These are phyloP conservation scores for Cephus pulcher DNA, from an alignment of 2,888 invertebrate genomes.

Conservation along the genomic window DNA sequence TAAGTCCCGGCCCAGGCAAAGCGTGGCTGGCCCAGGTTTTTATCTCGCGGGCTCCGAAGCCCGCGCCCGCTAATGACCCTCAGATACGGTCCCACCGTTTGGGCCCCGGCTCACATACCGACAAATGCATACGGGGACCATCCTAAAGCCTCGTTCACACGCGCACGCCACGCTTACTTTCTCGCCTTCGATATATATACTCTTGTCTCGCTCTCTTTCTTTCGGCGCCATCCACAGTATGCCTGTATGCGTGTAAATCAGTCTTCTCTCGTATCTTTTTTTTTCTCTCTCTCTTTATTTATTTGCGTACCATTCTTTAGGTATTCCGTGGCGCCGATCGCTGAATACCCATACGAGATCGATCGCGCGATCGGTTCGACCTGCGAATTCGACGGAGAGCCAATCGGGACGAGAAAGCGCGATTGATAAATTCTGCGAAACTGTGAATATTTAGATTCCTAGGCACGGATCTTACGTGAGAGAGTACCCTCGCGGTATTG, in stretches of 20 bases:
- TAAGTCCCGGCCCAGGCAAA: constrained; percentile 42
- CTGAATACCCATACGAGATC: background rate
- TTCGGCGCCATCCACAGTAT: background rate
- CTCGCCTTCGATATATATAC: background rate
- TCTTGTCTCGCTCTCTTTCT: background rate
- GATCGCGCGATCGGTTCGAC: constrained; percentile 26
- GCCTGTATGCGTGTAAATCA: constrained; percentile 1
- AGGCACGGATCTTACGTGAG: constrained; percentile 10
- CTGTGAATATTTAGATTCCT: constrained; percentile 11
- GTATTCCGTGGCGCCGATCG: background rate
- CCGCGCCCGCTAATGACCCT: constrained; percentile 58
- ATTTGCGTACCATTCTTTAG: background rate
- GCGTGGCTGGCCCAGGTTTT: constrained; percentile 54
- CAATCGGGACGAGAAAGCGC: background rate
- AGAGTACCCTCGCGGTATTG: constrained; percentile 5
- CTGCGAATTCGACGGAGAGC: constrained; percentile 4
- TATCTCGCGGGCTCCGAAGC: constrained; percentile 55
- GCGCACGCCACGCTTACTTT: background rate
- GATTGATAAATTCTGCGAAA: constrained; percentile 5
- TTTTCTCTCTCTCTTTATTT: constrained; percentile 35
- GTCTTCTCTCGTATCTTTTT: constrained; percentile 7
- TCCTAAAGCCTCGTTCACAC: background rate
- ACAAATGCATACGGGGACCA: constrained; percentile 26
- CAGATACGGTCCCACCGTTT: constrained; percentile 52
- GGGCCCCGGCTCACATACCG: constrained; percentile 31